phyloP scores from a whole-genome alignment of 2,888 invertebrate genomes.

The Cacoxenus indagator region DNA sequence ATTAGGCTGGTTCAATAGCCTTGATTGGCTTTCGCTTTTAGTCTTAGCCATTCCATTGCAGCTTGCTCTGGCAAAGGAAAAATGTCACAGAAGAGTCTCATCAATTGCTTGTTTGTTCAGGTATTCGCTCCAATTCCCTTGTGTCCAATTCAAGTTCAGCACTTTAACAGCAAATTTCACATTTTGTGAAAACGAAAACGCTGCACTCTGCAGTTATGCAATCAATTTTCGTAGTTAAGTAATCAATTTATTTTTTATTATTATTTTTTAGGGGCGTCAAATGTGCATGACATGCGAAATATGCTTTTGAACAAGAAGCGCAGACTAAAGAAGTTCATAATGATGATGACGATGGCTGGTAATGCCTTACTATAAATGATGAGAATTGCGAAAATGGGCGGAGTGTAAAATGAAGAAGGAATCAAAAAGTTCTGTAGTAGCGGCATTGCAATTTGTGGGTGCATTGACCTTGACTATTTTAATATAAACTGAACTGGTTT shows the following conservation, averaged over 20 bases:
- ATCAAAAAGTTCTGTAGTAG: no score
- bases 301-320: neutral
- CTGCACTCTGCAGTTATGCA: slow-evolving; percentile 48
- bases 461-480: no score
- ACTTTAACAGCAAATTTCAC: slow-evolving; percentile 55
- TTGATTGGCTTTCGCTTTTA: neutral
- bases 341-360: no score
- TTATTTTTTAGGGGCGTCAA: neutral
- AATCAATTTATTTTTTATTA: slow-evolving; percentile 30
- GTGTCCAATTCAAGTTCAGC: slow-evolving; percentile 58
- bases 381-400: no score
- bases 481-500: no score
- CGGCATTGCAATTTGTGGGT: no score
- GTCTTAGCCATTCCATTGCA: neutral
- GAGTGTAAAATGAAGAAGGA: no score
- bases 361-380: no score
- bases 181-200: neutral
- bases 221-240: slow-evolving; percentile 51
- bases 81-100: no score
- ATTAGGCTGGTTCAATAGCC: neutral
- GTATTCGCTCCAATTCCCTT: slow-evolving; percentile 41
- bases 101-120: neutral
- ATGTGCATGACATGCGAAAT: neutral
- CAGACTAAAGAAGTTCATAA: neutral
- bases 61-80: neutral